Percentiles rank a stretch among this genome's conserved stretches.
Evolutionary conservation across 2,888 invertebrate genomes (phyloP).

Genomic region (Tetramorium bicarinatum): DNA sequence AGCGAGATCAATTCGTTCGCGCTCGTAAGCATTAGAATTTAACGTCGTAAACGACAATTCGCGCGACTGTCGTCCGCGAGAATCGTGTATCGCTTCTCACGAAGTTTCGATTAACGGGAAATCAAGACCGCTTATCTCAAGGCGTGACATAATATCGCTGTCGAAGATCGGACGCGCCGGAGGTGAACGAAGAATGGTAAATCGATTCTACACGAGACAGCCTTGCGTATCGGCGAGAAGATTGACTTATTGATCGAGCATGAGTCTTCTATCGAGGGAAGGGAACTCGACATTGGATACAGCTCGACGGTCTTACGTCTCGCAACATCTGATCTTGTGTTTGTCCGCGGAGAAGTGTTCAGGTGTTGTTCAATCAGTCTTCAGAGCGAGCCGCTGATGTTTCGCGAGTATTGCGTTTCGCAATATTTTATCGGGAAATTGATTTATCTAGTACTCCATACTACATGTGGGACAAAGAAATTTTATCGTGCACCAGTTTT

Average conservation of each 20-base stretch:
- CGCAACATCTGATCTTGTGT: conserved; percentile 3
- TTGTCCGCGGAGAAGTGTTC: conserved; percentile 26
- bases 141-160: conserved; percentile 45
- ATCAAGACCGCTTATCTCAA: conserved; percentile 40
- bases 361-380: conserved; percentile 16
- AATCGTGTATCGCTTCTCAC: background rate
- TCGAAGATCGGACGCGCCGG: conserved; percentile 40
- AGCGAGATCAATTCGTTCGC: conserved; percentile 5
- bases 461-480: background rate
- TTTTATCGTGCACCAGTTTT: background rate
- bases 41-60: conserved; percentile 12
- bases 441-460: background rate
- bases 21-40: background rate
- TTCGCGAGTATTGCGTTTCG: background rate
- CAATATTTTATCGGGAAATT: conserved; percentile 13
- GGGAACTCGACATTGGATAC: conserved; percentile 31
- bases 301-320: conserved; percentile 24
- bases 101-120: conserved; percentile 44
- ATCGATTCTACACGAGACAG: conserved; percentile 63
- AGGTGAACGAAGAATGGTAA: conserved; percentile 56
- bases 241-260: conserved; percentile 72
- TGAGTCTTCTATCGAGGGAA: conserved; percentile 37
- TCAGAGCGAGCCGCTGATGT: background rate
- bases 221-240: conserved; percentile 68
- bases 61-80: background rate